A percentile compares a stretch with the other conserved stretches of the same genome.
Conservation (phyloP, 2,888 invertebrate genomes). For the Oligia strigilis region DNA sequence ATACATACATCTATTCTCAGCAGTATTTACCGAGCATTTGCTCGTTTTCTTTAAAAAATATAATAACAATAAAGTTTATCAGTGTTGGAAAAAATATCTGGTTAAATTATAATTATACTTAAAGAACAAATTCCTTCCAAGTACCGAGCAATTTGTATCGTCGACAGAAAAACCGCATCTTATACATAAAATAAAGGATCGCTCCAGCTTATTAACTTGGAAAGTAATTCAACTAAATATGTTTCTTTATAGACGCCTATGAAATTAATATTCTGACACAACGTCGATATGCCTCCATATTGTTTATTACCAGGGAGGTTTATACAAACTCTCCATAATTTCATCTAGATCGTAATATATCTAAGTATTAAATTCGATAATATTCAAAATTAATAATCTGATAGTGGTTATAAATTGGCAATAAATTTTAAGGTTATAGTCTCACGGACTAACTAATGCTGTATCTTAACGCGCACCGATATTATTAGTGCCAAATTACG, state of each 20-base stretch:
- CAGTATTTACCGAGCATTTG: not conserved
- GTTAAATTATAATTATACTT: constrained; percentile 20
- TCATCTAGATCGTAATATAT: constrained; percentile 73
- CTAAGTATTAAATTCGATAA: constrained; percentile 74
- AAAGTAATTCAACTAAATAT: constrained; percentile 57
- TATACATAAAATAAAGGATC: constrained; percentile 31
- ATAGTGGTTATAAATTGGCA: constrained; percentile 72
- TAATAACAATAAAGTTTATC: not conserved
- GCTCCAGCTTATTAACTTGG: constrained; percentile 33
- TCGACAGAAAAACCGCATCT: constrained; percentile 29
- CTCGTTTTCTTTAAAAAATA: not conserved
- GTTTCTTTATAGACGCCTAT: constrained; percentile 63
- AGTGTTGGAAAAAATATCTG: not conserved
- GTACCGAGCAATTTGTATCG: constrained; percentile 18
- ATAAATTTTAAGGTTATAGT: constrained; percentile 71
- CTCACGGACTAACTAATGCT: constrained; percentile 68
- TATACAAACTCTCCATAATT: constrained; percentile 77
- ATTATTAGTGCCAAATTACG: constrained; percentile 40
- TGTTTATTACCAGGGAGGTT: constrained; percentile 80
- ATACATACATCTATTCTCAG: not conserved
- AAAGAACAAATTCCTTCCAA: constrained; percentile 1
- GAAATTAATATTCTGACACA: constrained; percentile 80
- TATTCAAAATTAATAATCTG: constrained; percentile 75
- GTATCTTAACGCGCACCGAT: constrained; percentile 46
- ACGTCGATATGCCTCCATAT: constrained; percentile 76